phyloP scores from a whole-genome alignment of 2,797 vertebrate genomes.

The Lutra lutra region DNA sequence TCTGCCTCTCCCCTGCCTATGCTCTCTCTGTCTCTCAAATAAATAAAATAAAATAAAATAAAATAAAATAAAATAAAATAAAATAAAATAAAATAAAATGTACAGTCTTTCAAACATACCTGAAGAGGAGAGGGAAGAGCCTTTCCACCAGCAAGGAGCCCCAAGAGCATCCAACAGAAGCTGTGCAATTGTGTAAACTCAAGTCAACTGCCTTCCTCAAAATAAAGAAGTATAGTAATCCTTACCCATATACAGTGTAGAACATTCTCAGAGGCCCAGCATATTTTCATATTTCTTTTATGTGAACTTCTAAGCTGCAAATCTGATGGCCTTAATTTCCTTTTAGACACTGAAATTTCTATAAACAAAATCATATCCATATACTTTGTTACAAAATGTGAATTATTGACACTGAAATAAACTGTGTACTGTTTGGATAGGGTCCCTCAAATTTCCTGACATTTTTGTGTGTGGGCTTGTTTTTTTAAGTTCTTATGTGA shows the following conservation, averaged over 20 bases:
- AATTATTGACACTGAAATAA: conserved; percentile 78
- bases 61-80: too few species aligned
- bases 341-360: conserved; percentile 83
- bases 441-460: conserved; percentile 71
- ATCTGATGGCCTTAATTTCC: conserved; percentile 89
- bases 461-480: conserved; percentile 54
- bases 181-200: conserved; percentile 92
- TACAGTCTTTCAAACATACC: conserved; percentile 88
- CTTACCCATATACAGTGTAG: conserved; percentile 86
- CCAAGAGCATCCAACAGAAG: conserved; percentile 82
- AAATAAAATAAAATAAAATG: conserved; percentile 81
- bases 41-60: too few species aligned
- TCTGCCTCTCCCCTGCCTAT: too few species aligned
- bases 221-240: conserved; percentile 64
- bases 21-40: too few species aligned
- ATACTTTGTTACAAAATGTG: conserved; percentile 81
- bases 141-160: conserved; percentile 87
- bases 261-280: conserved; percentile 88
- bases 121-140: conserved; percentile 86
- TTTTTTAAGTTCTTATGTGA: conserved; percentile 78
- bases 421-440: conserved; percentile 76
- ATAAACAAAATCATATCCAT: conserved; percentile 79
- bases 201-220: conserved; percentile 70
- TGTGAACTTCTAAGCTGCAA: conserved; percentile 85
- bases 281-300: conserved; percentile 91